Conservation (phyloP, 2,797 vertebrate genomes). For the Rhabdomys pumilio region DNA sequence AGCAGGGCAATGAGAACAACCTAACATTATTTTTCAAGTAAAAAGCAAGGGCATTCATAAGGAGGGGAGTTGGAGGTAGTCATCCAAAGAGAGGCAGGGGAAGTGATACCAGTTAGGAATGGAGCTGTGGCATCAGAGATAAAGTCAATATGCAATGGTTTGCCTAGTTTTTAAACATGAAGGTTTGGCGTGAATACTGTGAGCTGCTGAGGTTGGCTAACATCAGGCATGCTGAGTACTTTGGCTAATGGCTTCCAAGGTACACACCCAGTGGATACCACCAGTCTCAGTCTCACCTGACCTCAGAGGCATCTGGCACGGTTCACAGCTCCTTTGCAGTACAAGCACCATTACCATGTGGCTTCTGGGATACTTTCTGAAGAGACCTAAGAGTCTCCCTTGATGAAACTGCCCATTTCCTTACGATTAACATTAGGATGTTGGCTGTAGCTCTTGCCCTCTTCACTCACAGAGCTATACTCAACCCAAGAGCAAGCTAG, state of each 20-base stretch:
- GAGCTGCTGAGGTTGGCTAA: neutral
- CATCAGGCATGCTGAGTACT: neutral
- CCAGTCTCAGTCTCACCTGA: neutral
- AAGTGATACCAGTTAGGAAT: neutral
- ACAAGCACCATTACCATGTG: neutral
- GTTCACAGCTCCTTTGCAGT: neutral
- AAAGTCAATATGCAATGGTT: neutral
- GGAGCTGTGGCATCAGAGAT: neutral
- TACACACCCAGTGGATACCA: neutral
- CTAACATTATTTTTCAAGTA: slow-evolving; percentile 52
- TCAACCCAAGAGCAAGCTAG: neutral
- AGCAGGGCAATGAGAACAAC: neutral
- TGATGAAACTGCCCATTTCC: neutral
- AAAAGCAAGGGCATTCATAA: slow-evolving; percentile 52
- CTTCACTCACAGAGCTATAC: neutral
- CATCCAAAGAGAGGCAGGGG: neutral
- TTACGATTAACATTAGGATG: neutral
- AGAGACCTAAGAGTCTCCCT: neutral
- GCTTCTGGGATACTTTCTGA: neutral
- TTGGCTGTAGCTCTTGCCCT: neutral
- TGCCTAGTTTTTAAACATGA: slow-evolving; percentile 3
- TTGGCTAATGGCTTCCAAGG: neutral
- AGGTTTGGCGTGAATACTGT: neutral
- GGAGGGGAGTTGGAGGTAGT: neutral
- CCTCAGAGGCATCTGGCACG: neutral